Evolutionary conservation across 2,888 invertebrate species (phyloP), one percentile per base, ranked within the genome.

Genomic region (Parnassius orleans): DNA sequence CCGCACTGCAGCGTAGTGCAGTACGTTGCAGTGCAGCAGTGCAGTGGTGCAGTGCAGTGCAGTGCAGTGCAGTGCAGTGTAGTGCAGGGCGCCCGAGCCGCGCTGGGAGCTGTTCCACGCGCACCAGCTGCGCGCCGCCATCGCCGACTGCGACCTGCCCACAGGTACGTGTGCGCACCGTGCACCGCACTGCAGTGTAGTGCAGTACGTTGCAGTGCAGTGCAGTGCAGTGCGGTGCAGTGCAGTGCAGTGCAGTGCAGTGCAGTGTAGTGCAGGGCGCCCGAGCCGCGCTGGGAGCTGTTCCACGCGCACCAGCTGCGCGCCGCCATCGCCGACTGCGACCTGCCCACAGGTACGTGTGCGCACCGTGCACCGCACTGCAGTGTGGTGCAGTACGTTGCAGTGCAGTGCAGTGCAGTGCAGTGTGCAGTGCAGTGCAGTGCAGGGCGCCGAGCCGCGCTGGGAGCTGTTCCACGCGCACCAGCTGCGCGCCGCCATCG

Each of bases 71-170:
- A n/a, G n/a, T n/a, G n/a, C n/a, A n/a, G n/a, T n/a, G n/a, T n/a
- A n/a, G n/a, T n/a, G n/a, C n/a, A n/a, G 15, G 1, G 15, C 79
- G 1, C 56, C 66, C 0, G 89, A 89, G 74, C 92, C 92, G 15
- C 81, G 73, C 70, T 91, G 90, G 90, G 88, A 91, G 68, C 80
- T 91, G 69, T 89, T 92, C 83, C 86, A 90, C 74, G 80, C 84
- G 44, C 73, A 81, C 11, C 89, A 88, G 63, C 76, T 92, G 60
- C 72, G 83, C 1, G 80, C 79, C n/a, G 92, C 89, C 65, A 84
- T 92, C 63, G 79, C 78, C 2, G 75, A 79, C 55, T 90, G 90
- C 69, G 90, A 90, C 65, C 69, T 89, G 60, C 83, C 87, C 53
- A 84, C 87, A 0, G 87, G 87, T 86, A 60, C 14, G 15, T 12